Percentiles rank a stretch among this genome's conserved stretches.
These are phyloP conservation scores for Hyposmocoma kahamanoa DNA, from an alignment of 1,140 invertebrate species.

Conservation along the genomic window DNA sequence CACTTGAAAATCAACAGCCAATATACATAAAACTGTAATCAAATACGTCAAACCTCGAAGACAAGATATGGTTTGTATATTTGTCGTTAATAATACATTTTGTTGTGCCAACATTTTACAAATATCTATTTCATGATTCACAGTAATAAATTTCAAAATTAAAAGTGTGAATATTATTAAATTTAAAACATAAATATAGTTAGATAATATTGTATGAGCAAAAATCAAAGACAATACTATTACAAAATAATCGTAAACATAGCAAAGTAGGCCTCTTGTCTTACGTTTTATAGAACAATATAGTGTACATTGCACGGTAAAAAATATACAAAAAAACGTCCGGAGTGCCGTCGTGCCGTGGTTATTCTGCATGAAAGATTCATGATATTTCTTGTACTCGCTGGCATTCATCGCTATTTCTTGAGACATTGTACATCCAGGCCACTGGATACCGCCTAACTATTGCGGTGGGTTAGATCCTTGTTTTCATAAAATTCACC, in stretches of 20 bases:
- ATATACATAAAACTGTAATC: constrained; percentile 86
- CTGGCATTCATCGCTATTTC: constrained; percentile 37
- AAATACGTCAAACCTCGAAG: constrained; percentile 82
- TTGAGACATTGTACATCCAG: no score
- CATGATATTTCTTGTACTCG: constrained; percentile 62
- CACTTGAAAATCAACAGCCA: constrained; percentile 93
- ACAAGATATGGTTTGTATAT: constrained; percentile 77
- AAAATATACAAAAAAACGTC: constrained; percentile 52
- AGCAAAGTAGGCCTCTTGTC: constrained; percentile 13
- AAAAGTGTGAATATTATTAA: constrained; percentile 29
- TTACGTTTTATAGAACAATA: constrained; percentile 25
- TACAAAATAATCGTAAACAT: constrained; percentile 67
- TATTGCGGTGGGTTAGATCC: no score
- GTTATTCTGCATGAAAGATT: constrained; percentile 67
- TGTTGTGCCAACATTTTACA: constrained; percentile 15
- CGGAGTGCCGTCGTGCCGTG: constrained; percentile 65
- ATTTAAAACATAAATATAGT: constrained; percentile 36
- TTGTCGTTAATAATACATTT: constrained; percentile 37
- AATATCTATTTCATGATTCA: constrained; percentile 13
- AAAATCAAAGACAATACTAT: constrained; percentile 71
- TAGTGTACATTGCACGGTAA: constrained; percentile 48
- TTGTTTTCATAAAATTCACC: no score
- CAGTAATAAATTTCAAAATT: constrained; percentile 29
- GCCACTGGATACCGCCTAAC: no score
- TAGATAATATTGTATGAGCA: constrained; percentile 62